These are phyloP conservation scores for Anolis sagrei DNA, from an alignment of 2,113 vertebrate species.

Conservation along the genomic window DNA sequence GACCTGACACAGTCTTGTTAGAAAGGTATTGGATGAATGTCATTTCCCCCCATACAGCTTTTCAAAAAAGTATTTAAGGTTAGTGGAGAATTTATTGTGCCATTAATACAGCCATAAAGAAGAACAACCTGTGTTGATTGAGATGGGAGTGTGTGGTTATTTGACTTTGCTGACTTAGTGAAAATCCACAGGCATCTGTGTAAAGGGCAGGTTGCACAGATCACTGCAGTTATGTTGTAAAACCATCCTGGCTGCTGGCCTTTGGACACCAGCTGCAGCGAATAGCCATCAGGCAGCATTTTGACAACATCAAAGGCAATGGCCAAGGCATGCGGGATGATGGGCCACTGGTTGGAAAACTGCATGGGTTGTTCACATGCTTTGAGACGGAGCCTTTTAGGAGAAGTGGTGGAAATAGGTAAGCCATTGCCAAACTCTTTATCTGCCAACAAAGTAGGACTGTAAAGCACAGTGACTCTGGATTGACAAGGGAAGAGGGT, in stretches of 20 bases:
- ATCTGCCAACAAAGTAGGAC: background rate
- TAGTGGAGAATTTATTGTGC: slow-evolving; percentile 61
- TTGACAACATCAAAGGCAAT: slow-evolving; percentile 47
- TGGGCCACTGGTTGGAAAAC: slow-evolving; percentile 31
- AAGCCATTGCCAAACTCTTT: background rate
- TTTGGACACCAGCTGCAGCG: slow-evolving; percentile 66
- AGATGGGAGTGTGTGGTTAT: slow-evolving; percentile 63
- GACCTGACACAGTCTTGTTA: too few relatives aligned
- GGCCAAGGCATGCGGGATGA: slow-evolving; percentile 1
- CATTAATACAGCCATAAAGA: slow-evolving; percentile 69
- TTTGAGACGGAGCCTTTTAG: background rate
- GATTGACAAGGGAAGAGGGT: background rate
- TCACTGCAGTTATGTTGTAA: slow-evolving; percentile 65
- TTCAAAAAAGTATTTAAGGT: background rate
- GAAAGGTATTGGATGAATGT: too few relatives aligned
- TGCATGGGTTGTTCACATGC: accelerated
- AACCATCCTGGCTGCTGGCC: slow-evolving; percentile 68
- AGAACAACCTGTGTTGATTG: slow-evolving; percentile 60
- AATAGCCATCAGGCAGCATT: slow-evolving; percentile 54
- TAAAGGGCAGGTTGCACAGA: slow-evolving; percentile 68
- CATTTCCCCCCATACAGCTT: slow-evolving; percentile 6
- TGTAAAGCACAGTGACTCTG: background rate
- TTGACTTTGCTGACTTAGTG: slow-evolving; percentile 63
- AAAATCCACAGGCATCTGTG: slow-evolving; percentile 59
- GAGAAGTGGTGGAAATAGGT: background rate